These are phyloP conservation scores for Callithrix jacchus DNA, from an alignment of 2,113 vertebrate species.

Conservation along the genomic window DNA sequence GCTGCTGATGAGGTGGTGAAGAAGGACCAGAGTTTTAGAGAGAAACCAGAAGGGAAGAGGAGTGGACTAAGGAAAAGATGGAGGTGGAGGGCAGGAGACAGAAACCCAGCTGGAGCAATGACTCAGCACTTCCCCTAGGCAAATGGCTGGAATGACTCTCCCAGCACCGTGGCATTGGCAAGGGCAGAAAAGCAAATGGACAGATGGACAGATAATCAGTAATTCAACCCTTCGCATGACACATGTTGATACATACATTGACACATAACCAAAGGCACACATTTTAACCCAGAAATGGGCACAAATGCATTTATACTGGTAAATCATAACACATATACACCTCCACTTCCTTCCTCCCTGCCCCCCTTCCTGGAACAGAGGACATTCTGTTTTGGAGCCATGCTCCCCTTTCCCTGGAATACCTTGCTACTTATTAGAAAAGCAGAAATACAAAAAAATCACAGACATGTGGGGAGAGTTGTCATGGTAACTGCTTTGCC, in stretches of 20 bases:
- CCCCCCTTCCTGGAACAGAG: conserved; percentile 24
- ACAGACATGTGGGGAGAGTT: neutral
- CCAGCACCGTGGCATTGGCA: neutral
- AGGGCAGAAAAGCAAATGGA: neutral
- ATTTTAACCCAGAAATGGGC: neutral
- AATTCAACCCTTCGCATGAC: neutral
- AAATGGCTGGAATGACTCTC: neutral
- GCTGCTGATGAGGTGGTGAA: neutral
- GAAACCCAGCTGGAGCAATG: conserved; percentile 47
- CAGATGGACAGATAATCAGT: neutral
- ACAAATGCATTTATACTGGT: neutral
- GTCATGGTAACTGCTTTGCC: conserved; percentile 66
- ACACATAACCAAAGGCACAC: neutral
- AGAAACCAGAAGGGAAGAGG: neutral
- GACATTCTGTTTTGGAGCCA: conserved; percentile 33
- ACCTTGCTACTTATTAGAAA: conserved; percentile 62
- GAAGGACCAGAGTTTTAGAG: neutral
- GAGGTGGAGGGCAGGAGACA: neutral
- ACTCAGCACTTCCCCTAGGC: conserved; percentile 66
- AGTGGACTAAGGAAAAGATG: neutral
- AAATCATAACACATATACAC: neutral
- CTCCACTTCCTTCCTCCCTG: neutral
- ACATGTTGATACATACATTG: neutral
- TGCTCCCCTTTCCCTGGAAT: conserved; percentile 70
- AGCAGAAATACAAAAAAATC: conserved; percentile 47